Conservation (phyloP, 2,888 invertebrate genomes). For the Ctena decussata region DNA sequence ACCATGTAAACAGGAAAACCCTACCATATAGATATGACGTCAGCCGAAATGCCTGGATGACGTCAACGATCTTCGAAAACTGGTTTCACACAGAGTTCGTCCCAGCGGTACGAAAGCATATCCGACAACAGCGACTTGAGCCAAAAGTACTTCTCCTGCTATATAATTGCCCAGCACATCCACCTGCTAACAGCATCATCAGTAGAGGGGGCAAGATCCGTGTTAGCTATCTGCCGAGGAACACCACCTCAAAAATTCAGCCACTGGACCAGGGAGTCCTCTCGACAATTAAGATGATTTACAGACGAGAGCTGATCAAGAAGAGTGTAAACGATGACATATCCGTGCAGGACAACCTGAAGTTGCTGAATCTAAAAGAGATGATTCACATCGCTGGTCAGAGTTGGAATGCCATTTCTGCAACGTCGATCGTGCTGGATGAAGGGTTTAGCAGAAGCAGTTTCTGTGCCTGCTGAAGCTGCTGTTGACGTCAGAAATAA, state of each 20-base stretch:
- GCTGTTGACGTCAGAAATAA: too few relatives aligned
- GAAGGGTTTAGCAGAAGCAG: too few relatives aligned
- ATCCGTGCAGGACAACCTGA: neutral
- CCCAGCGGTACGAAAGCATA: neutral
- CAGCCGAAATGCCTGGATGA: constrained; percentile 47
- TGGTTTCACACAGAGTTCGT: constrained; percentile 33
- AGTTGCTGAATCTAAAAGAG: neutral
- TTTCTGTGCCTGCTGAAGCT: too few relatives aligned
- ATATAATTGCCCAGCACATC: constrained; percentile 25
- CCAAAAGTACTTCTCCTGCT: constrained; percentile 16
- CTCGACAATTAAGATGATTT: neutral
- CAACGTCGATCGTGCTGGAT: neutral
- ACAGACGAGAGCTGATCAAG: neutral
- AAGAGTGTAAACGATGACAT: neutral
- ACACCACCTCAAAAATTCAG: neutral
- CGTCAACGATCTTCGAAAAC: constrained; percentile 18
- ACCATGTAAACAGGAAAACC: constrained; percentile 29
- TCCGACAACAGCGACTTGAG: neutral
- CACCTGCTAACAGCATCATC: neutral
- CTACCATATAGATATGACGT: neutral
- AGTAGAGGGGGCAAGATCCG: neutral
- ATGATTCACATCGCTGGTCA: neutral
- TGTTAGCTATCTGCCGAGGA: neutral
- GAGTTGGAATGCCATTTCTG: neutral
- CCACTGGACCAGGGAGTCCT: neutral